phyloP scores from a whole-genome alignment of 1,140 invertebrate genomes.

The Conus ventricosus region DNA sequence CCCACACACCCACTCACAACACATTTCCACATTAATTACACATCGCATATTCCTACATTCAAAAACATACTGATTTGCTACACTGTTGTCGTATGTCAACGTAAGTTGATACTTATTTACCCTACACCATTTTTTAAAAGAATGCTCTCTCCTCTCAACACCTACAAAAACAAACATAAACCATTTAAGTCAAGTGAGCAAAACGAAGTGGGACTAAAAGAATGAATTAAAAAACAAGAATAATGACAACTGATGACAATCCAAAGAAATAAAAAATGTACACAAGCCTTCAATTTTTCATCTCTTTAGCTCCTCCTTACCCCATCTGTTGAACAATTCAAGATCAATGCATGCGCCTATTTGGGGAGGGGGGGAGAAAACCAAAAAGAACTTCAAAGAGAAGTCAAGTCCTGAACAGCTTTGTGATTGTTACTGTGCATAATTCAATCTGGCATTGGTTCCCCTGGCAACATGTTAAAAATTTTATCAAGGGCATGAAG shows the following conservation, averaged over 20 bases:
- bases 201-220: too few relatives aligned
- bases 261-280: too few relatives aligned
- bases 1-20: constrained; percentile 3
- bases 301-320: not conserved
- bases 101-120: too few relatives aligned
- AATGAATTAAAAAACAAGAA: too few relatives aligned
- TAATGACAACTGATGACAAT: too few relatives aligned
- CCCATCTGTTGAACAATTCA: not conserved
- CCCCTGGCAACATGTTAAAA: not conserved
- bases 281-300: too few relatives aligned
- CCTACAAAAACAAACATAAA: too few relatives aligned
- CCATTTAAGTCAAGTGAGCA: too few relatives aligned
- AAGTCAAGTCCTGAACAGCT: not conserved
- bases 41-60: too few relatives aligned
- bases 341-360: not conserved
- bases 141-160: too few relatives aligned
- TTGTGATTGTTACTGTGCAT: not conserved
- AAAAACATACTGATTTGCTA: not conserved
- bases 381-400: not conserved
- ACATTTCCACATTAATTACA: not conserved
- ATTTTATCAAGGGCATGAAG: not conserved
- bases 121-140: too few relatives aligned
- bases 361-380: too few relatives aligned
- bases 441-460: not conserved
- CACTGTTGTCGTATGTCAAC: not conserved